Evolutionary conservation across 2,113 vertebrate genomes (phyloP), one percentile per base, ranked within the genome.

Genomic region (Corythornis madagascariensis): DNA sequence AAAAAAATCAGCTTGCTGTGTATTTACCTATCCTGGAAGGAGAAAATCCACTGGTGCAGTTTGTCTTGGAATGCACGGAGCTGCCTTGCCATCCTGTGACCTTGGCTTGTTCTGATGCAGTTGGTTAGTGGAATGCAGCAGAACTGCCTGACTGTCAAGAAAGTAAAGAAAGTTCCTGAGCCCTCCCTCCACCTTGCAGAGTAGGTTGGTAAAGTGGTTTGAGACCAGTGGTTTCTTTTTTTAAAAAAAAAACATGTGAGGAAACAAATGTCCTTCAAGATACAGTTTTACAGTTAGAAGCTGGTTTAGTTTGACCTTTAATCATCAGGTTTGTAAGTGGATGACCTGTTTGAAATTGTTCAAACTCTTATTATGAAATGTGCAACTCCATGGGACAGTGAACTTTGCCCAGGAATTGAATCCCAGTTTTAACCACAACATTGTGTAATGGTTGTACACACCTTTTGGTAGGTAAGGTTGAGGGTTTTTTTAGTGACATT

Each of bases 401-500:
- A 96, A 94, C 96, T 96, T 97, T 93, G 95, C 94, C 91, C 86
- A 65, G 78, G 94, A 94, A 89, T 43, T 88, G 94, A 96, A 95
- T 95, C 92, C 81, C 75, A 71, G 83, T 93, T 95, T 94, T 97
- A 94, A 97, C 95, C 93, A 86, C 94, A 94, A 72, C 31, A 19
- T 95, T 97, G 94, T 94, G 83, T 94, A 97, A 97, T 17, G 77
- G 55, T 61, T 84, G 88, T 89, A 78, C 86, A 93, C 95, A 95
- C 95, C 95, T 97, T 94, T 79, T 38, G 52, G 61, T 47, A 80
- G 92, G 74, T 67, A 56, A 53, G 48, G 14, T 2, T 38, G 38
- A 48, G 21, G 16, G 6, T 50, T 81, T 75, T 92, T 86, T 19
- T 50, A 76, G 3, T 91, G 76, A 59, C 86, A 63, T 84, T 94